Conservation (phyloP, 2,888 invertebrate species). For the Lasioglossum zephyrum region DNA sequence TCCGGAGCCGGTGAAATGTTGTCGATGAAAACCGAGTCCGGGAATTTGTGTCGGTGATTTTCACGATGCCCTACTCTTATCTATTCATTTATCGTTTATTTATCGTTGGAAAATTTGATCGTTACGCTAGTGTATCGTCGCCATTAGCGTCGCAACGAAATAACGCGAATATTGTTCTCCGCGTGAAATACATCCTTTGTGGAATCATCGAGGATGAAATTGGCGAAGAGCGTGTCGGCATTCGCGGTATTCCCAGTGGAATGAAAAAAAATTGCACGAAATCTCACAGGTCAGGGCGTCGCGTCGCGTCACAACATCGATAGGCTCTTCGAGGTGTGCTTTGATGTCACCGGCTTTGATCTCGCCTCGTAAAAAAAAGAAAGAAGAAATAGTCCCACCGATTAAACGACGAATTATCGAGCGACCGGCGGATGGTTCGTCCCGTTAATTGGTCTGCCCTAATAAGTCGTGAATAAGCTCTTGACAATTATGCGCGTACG, state of each 20-base stretch:
- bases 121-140: background rate
- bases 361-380: background rate
- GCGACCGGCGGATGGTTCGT: slow-evolving; percentile 19
- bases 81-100: background rate
- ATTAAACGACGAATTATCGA: slow-evolving; percentile 44
- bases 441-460: slow-evolving; percentile 63
- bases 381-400: background rate
- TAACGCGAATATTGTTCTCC: background rate
- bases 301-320: background rate
- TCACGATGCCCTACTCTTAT: too few relatives aligned
- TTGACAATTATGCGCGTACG: slow-evolving; percentile 51
- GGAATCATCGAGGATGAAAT: slow-evolving; percentile 24
- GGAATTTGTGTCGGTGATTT: too few relatives aligned
- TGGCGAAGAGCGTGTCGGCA: slow-evolving; percentile 29
- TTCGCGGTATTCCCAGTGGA: slow-evolving; percentile 26
- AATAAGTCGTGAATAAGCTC: slow-evolving; percentile 62
- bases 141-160: background rate
- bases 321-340: slow-evolving; percentile 16
- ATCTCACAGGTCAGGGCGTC: slow-evolving; percentile 42
- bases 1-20: too few relatives aligned
- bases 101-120: background rate
- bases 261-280: slow-evolving; percentile 35
- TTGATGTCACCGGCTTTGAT: slow-evolving; percentile 52
- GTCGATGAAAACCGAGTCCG: too few relatives aligned
- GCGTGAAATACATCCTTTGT: background rate